Base-by-base conservation (phyloP, 1,140 invertebrate genomes). In the Drosophila asahinai region DNA sequence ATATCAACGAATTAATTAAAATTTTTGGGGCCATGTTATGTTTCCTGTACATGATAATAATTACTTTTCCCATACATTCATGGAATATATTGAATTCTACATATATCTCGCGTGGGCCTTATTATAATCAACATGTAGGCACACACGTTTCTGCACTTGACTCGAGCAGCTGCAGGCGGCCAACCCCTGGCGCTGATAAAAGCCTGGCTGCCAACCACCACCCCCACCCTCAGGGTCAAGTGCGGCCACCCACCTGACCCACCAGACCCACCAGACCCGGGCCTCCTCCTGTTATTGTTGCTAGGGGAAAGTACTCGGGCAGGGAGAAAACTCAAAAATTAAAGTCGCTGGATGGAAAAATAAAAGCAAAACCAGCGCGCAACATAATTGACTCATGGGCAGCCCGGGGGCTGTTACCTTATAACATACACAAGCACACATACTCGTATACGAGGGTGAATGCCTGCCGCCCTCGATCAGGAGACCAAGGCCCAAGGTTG, bases 61-160 rank as follows among this genome's bases (percentile, higher is more conserved):
- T 40, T 60, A n/a, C 30, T 51, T 38, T 22, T 22, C 36, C 8
- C 8, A 43, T 27, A 38, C 52, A 38, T 42, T 30, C 40, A 11
- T 61, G 38, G 33, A 22, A 59, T 73, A 64, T 22, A 55, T 19
- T 62, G 61, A 45, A 45, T 36, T 68, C 33, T 30, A 51, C 17
- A 40, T 66, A 40, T 40, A 47, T 45, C 38, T 70, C 42, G 65
- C 45, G 15, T 48, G 40, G 58, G 59, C 55, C 52, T 75, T 90
- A 67, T 68, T 77, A 49, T 66, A 81, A 79, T 81, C 62, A 81
- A 86, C 86, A 79, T 89, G 81, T 83, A 78, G 77, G 66, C 82
- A 74, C 86, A 89, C 86, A 89, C 86, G 86, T 90, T 90, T 90
- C 86, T 90, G 86, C 86, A 90, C 86, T 90, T 90, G 86, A 90